These are phyloP conservation scores for Calypte anna DNA, from an alignment of 2,113 vertebrate species.

Conservation along the genomic window DNA sequence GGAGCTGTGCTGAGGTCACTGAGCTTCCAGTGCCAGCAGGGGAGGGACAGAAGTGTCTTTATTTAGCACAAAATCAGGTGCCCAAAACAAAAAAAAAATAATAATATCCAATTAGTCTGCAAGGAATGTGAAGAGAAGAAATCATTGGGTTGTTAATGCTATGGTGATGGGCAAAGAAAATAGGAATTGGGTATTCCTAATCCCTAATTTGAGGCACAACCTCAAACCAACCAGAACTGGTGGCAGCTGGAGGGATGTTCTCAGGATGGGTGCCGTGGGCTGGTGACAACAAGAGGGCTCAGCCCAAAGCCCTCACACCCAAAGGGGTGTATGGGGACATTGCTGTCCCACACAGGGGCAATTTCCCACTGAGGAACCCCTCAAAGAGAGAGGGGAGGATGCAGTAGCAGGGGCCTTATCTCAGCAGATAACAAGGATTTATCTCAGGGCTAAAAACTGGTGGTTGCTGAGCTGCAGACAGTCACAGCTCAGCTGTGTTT, in stretches of 20 bases:
- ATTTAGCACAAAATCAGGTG: background rate
- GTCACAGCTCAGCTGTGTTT: background rate
- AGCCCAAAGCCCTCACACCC: accelerated
- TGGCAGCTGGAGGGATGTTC: background rate
- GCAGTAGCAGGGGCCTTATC: background rate
- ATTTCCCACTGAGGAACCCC: background rate
- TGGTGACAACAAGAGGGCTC: background rate
- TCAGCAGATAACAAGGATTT: background rate
- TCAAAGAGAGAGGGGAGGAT: background rate
- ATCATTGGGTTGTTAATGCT: accelerated
- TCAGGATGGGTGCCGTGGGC: background rate
- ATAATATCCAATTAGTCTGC: background rate
- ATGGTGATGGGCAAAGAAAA: background rate
- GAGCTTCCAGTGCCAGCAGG: background rate
- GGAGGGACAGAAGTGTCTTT: background rate
- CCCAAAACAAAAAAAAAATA: background rate
- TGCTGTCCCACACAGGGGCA: accelerated
- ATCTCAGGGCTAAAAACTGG: background rate
- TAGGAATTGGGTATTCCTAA: background rate
- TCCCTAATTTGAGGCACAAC: background rate
- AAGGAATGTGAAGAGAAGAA: background rate
- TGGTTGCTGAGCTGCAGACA: constrained; percentile 9
- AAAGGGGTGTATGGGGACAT: background rate
- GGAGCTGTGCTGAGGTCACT: background rate
- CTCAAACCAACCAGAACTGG: background rate